Conservation (phyloP, 2,888 invertebrate genomes). For the Gisinianus flammeolus region DNA sequence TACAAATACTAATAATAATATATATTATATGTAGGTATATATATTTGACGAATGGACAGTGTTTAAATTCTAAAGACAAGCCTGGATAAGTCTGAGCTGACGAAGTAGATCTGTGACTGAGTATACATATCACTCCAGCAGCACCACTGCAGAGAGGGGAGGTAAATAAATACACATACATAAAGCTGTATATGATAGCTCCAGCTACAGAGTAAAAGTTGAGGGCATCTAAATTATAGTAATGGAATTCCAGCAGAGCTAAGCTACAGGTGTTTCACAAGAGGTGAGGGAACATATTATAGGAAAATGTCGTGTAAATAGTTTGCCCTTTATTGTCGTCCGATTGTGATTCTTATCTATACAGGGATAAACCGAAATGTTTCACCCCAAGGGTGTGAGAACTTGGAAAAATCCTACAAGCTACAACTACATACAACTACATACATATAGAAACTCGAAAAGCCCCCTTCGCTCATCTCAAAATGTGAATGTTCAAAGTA, state of each 20-base stretch:
- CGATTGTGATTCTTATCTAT: slow-evolving; percentile 53
- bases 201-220: slow-evolving; percentile 8
- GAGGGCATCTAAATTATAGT: slow-evolving; percentile 32
- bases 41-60: too few species aligned
- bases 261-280: slow-evolving; percentile 56
- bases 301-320: slow-evolving; percentile 49
- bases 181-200: slow-evolving; percentile 2
- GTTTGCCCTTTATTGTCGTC: slow-evolving; percentile 46
- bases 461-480: neutral
- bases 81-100: neutral
- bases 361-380: slow-evolving; percentile 49
- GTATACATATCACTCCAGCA: neutral
- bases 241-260: slow-evolving; percentile 45
- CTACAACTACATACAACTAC: neutral
- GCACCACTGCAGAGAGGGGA: slow-evolving; percentile 13
- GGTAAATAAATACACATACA: slow-evolving; percentile 27
- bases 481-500: neutral
- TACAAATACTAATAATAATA: too few species aligned
- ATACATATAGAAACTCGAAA: neutral
- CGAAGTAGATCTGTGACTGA: neutral
- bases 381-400: slow-evolving; percentile 57
- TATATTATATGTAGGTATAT: too few species aligned
- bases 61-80: slow-evolving; percentile 14
- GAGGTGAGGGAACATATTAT: slow-evolving; percentile 44
- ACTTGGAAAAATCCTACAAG: slow-evolving; percentile 37